phyloP scores from a whole-genome alignment of 2,797 vertebrate genomes.

The Hylomyscus alleni region DNA sequence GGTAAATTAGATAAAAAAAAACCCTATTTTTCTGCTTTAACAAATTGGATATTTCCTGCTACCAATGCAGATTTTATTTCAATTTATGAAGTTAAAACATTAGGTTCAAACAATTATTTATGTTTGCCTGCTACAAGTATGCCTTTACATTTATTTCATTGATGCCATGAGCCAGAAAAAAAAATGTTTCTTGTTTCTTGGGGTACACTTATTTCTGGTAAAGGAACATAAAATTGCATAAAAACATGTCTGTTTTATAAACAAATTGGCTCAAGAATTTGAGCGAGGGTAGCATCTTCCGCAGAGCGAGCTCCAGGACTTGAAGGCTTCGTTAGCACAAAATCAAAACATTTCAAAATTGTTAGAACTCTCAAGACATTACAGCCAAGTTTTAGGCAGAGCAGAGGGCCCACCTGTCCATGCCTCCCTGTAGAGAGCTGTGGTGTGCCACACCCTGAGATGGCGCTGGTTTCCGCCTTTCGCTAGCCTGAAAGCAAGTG shows the following conservation, averaged over 20 bases:
- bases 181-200: neutral
- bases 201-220: constrained; percentile 34
- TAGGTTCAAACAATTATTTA: constrained; percentile 2
- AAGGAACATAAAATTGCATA: constrained; percentile 31
- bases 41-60: neutral
- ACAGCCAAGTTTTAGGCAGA: neutral
- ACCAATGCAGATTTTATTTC: constrained; percentile 30
- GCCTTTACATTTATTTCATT: constrained; percentile 12
- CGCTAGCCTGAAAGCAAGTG: too few species aligned
- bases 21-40: neutral
- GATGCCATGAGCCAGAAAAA: neutral
- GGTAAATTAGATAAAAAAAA: neutral
- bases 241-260: neutral
- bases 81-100: constrained; percentile 12
- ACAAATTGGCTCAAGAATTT: constrained; percentile 2
- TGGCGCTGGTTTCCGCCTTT: too few species aligned
- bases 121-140: constrained; percentile 1
- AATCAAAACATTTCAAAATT: constrained; percentile 34
- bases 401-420: neutral
- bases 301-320: neutral
- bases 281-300: neutral
- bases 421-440: neutral
- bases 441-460: too few species aligned
- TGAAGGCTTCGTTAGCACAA: neutral
- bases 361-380: neutral